phyloP scores from a whole-genome alignment of 2,888 invertebrate species.

The Eilema sororculum region DNA sequence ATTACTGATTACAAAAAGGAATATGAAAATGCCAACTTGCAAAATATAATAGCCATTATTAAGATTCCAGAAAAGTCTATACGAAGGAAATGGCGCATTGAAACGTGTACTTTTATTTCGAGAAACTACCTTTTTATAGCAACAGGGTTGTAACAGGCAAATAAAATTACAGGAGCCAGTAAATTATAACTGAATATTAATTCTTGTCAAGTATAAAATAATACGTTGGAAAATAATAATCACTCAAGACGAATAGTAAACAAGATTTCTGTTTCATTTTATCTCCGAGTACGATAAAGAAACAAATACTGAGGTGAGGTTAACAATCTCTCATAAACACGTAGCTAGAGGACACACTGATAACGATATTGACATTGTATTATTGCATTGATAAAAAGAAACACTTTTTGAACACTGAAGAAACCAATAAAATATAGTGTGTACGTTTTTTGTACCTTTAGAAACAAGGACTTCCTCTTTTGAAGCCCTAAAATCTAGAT shows the following conservation, averaged over 20 bases:
- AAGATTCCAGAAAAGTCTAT: background rate
- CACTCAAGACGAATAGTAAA: background rate
- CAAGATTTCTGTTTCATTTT: conserved; percentile 1
- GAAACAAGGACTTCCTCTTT: too few species aligned
- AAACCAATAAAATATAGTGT: too few species aligned
- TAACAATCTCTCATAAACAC: conserved; percentile 20
- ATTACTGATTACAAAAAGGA: background rate
- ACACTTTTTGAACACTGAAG: too few species aligned
- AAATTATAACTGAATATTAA: background rate
- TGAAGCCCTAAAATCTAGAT: too few species aligned
- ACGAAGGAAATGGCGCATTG: background rate
- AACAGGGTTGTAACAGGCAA: background rate
- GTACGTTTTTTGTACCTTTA: too few species aligned
- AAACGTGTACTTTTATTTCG: background rate
- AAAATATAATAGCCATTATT: background rate
- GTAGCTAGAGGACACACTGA: conserved; percentile 45
- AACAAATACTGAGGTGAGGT: background rate
- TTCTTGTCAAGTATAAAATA: background rate
- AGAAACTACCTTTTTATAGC: background rate
- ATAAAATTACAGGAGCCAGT: background rate
- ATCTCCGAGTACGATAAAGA: background rate
- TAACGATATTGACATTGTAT: conserved; percentile 34
- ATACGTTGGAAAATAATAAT: background rate
- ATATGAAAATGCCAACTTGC: background rate
- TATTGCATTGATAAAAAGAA: conserved; percentile 18